Base-by-base conservation (phyloP, 2,113 vertebrate species). In the Hucho hucho region DNA sequence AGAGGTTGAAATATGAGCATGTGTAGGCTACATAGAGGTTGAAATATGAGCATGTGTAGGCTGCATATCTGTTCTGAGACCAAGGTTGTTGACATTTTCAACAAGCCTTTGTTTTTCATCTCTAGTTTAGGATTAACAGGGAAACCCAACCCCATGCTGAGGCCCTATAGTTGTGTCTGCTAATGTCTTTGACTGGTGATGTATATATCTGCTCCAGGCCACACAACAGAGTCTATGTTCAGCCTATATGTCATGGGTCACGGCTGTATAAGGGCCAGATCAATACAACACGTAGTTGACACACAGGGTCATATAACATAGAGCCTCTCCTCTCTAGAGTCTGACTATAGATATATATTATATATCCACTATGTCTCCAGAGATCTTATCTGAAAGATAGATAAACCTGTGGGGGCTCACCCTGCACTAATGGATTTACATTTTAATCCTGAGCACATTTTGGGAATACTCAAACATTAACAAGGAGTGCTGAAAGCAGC, bases 261-360 rank as follows among this genome's bases (percentile, higher is more conserved):
- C 7, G 58, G 58, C n/a, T 22, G n/a, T 61, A 61, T 61, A 22
- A 61, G n/a, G 58, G 58, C 18, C 58, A 61, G n/a, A 61, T 61
- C 58, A 61, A 61, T 61, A 61, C 58, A 22, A 61, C 58, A 61
- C n/a, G n/a, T 61, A 16, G 58, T 61, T 61, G 58, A 61, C 58
- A 61, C 6, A 61, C 58, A 61, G 58, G 58, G 5, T 22, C 58
- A 61, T 7, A 61, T 61, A 61, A 61, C 58, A 24, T 61, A n/a
- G n/a, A 11, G n/a, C 6, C 6, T 22, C 58, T 56, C 5, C 53
- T 56, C 53, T 61, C 58, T 61, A 22, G n/a, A 24, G 58, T 61
- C 58, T 20, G 58, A n/a, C 58, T 18, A 24, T 61, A 22, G 58
- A 59, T 22, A 11, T 59, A 49, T 18, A 53, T 53, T 53, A 53